These are phyloP conservation scores for Drosophila azteca DNA, from an alignment of 1,140 invertebrate species.

Conservation along the genomic window DNA sequence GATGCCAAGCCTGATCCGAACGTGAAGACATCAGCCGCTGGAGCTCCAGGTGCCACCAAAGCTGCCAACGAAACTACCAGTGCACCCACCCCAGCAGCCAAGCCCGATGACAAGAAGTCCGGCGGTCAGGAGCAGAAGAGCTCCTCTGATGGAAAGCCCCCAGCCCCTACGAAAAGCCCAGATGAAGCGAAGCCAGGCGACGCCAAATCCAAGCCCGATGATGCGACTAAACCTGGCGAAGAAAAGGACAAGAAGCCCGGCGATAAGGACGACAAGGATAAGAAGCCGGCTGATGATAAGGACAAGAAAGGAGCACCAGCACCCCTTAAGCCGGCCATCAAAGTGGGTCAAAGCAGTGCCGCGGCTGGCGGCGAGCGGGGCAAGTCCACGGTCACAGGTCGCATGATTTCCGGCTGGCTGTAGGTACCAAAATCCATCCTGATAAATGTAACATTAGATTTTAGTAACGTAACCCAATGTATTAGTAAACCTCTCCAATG, in stretches of 20 bases:
- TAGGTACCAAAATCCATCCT: slow-evolving; percentile 14
- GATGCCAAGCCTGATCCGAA: slow-evolving; percentile 70
- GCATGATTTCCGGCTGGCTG: slow-evolving; percentile 83
- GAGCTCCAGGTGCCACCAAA: slow-evolving; percentile 43
- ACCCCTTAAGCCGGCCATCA: slow-evolving; percentile 70
- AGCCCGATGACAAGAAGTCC: slow-evolving; percentile 71
- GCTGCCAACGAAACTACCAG: slow-evolving; percentile 63
- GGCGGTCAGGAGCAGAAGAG: slow-evolving; percentile 57
- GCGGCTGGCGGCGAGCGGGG: slow-evolving; percentile 80
- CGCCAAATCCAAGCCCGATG: slow-evolving; percentile 50
- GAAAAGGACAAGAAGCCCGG: slow-evolving; percentile 63
- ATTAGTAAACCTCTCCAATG: slow-evolving; percentile 1
- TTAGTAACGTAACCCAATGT: slow-evolving; percentile 13
- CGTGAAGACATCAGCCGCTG: slow-evolving; percentile 27
- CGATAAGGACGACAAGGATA: slow-evolving; percentile 37
- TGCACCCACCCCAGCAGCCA: slow-evolving; percentile 39
- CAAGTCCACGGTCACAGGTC: slow-evolving; percentile 81
- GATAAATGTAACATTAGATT: background rate
- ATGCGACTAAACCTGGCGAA: slow-evolving; percentile 47
- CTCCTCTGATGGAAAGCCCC: no score
- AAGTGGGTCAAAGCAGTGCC: slow-evolving; percentile 79
- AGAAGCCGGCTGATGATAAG: slow-evolving; percentile 26
- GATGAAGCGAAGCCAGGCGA: slow-evolving; percentile 46
- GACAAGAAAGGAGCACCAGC: slow-evolving; percentile 52
- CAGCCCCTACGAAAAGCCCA: slow-evolving; percentile 13